phyloP scores from a whole-genome alignment of 2,113 vertebrate species.

The Eolophus roseicapilla region DNA sequence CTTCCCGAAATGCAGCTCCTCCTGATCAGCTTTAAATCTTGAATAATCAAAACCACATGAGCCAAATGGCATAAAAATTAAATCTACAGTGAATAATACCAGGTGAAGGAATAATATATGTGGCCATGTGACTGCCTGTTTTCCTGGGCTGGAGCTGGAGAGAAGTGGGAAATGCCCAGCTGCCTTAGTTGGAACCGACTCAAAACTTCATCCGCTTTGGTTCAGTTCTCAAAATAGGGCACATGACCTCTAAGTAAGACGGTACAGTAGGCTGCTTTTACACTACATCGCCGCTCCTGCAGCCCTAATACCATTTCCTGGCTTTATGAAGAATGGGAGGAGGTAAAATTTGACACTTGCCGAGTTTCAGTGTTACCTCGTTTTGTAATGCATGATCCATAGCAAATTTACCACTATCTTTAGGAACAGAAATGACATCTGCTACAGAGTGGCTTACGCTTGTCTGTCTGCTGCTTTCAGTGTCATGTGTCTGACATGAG shows the following conservation, averaged over 20 bases:
- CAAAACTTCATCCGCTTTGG: slow-evolving; percentile 73
- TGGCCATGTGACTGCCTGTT: slow-evolving; percentile 24
- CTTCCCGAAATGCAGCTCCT: neutral
- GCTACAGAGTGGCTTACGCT: slow-evolving; percentile 56
- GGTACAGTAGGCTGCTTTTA: slow-evolving; percentile 58
- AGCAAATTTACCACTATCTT: slow-evolving; percentile 68
- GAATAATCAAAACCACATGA: neutral
- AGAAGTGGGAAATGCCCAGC: slow-evolving; percentile 73
- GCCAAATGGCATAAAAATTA: neutral
- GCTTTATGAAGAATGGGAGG: neutral
- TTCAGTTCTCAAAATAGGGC: slow-evolving; percentile 69
- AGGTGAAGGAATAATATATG: slow-evolving; percentile 35
- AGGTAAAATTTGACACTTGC: slow-evolving; percentile 27
- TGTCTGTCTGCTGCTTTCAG: slow-evolving; percentile 67
- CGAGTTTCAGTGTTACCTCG: slow-evolving; percentile 7
- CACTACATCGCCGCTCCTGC: neutral
- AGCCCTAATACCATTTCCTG: neutral
- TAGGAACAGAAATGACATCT: slow-evolving; percentile 68
- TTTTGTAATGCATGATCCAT: slow-evolving; percentile 47
- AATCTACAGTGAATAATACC: neutral
- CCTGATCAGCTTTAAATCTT: neutral
- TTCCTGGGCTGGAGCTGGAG: slow-evolving; percentile 36
- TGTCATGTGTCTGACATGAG: slow-evolving; percentile 66
- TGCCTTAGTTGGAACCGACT: slow-evolving; percentile 68
- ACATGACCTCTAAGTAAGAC: slow-evolving; percentile 64